Evolutionary conservation across 2,888 invertebrate genomes (phyloP), one percentile per base, ranked within the genome.

Genomic region (Drosophila rubida): DNA sequence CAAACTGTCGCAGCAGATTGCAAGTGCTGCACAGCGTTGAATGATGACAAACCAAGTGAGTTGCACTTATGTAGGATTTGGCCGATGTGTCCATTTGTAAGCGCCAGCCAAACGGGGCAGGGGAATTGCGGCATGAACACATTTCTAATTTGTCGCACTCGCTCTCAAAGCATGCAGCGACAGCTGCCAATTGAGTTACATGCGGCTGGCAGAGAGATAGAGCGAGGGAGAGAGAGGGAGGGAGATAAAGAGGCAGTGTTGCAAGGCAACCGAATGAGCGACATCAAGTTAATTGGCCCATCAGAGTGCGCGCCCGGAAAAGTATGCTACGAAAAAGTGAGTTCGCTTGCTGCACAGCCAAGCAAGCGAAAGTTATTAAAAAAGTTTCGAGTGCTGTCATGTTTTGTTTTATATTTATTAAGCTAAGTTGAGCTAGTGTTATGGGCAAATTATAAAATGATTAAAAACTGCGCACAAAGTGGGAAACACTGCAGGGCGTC

Each of bases 311-410:
- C 14, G 35, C 61, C 32, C 66, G 25, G 61, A 66, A 66, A 61
- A 61, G 66, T 62, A 61, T 62, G 55, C 66, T 66, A 62, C 41
- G 32, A 35, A 23, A 65, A 61, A 55, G 25, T 14, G 42, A 42
- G 6, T 32, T 9, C 8, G 22, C 6, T 37, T 37, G 6, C 14
- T 35, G 6, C 22, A 35, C 9, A 42, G 11, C 19, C 27, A 27
- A 6, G 22, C 22, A 23, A 14, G 14, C 9, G 25, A 50, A 23
- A 50, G 50, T 50, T 39, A 50, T 39, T 23, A 23, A 50, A 50
- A 37, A 25, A 37, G 7, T 39, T 14, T 2, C 4, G 22, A 22
- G 22, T 22, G 4, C 22, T 22, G 11, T n/a, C 27, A 8, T 9
- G 4, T 46, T n/a, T 14, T 49, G n/a, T 23, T 7, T 37, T 22